These are phyloP conservation scores for Gila robusta DNA, from an alignment of 2,797 vertebrate species.

Conservation along the genomic window DNA sequence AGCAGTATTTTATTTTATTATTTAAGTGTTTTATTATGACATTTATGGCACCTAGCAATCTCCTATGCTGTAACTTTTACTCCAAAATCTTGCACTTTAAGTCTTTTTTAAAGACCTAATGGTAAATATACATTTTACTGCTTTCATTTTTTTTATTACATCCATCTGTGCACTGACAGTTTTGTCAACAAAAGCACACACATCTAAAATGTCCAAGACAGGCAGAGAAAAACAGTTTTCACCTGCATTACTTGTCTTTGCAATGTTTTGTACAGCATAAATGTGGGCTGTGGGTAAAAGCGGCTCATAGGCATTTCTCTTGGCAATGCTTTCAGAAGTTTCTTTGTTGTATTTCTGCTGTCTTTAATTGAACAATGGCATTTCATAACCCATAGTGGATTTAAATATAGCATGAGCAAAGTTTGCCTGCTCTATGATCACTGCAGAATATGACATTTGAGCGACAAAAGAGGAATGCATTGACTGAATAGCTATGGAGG, in stretches of 20 bases:
- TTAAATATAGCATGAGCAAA: conserved; percentile 5
- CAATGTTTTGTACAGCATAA: background rate
- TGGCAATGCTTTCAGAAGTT: background rate
- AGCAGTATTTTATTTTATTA: background rate
- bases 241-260: conserved; percentile 9
- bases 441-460: conserved; percentile 16
- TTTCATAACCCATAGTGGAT: conserved; percentile 13
- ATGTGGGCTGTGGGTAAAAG: background rate
- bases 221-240: conserved; percentile 30
- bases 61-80: background rate
- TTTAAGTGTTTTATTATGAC: background rate
- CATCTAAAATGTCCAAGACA: background rate
- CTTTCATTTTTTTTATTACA: background rate
- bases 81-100: background rate
- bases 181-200: conserved; percentile 11
- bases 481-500: background rate
- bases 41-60: background rate
- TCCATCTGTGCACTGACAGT: background rate
- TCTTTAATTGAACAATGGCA: conserved; percentile 31
- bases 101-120: background rate
- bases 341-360: background rate
- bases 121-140: background rate
- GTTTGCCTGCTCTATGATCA: conserved; percentile 29
- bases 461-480: conserved; percentile 10
- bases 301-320: background rate